Base-by-base conservation (phyloP, 2,888 invertebrate genomes). In the Oeneis ivallda region DNA sequence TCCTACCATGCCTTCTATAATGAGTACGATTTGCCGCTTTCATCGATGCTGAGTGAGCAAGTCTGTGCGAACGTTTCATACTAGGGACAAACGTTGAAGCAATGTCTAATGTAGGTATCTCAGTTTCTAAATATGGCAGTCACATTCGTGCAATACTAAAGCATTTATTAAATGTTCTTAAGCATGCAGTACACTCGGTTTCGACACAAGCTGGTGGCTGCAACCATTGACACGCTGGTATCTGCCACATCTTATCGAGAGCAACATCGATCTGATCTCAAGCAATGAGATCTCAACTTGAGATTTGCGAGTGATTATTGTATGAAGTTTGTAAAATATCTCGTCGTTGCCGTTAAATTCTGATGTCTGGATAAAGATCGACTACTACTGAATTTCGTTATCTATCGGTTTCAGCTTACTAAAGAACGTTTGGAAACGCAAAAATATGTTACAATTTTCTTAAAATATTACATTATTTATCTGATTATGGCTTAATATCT, bases 191-290 rank as follows among this genome's bases (percentile, higher is more conserved):
- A 39, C 19, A 41, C 49, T 37, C 7, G 49, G 37, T 68, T 62
- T 59, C 68, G 54, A 62, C 59, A 65, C 39, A 58, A 54, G 56
- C 49, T 43, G 49, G n/a, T 41, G 62, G 50, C 49, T 49, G 13
- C 52, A 68, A 43, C 62, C 49, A 65, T 65, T 65, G 68, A 65
- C 62, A 68, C 39, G 59, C 50, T 60, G 37, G 41, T 67, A 67
- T 67, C 67, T 67, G 17, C 37, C 56, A 32, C 64, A 65, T 67
- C 64, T 64, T 61, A 67, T 50, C 58, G 52, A 32, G 11, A 39
- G 19, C 56, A 26, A 50, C 32, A 32, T 50, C 32, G 26, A 50
- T 52, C 50, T 52, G 50, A 52, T 32, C 32, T 53, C 37, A 10
- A 53, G 15, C 37, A 34, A 53, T 37, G 15, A 53, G 34, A 53